Evolutionary conservation across 2,113 vertebrate species (phyloP).

Genomic region (Thunnus thynnus): DNA sequence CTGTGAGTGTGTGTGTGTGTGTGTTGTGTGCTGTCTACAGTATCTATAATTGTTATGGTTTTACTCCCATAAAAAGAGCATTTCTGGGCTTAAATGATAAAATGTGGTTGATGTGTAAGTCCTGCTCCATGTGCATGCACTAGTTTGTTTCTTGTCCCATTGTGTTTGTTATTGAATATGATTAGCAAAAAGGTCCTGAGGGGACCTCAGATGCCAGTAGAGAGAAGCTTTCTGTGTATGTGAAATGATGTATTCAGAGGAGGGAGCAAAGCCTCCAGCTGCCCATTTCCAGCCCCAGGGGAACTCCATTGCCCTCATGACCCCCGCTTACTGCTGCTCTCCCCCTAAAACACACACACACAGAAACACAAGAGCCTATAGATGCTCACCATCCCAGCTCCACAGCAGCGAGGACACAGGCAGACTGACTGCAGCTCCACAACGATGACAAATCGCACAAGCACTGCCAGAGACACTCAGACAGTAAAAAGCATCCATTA

Average conservation of each 20-base stretch:
- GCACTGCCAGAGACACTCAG: slow-evolving; percentile 79
- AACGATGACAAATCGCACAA: slow-evolving; percentile 83
- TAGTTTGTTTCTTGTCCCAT: slow-evolving; percentile 26
- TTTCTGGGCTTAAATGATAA: neutral
- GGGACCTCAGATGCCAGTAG: slow-evolving; percentile 42
- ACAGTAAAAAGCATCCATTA: slow-evolving; percentile 86
- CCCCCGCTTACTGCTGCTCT: slow-evolving; percentile 35
- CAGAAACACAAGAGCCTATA: slow-evolving; percentile 51
- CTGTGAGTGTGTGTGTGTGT: neutral
- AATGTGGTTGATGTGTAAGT: slow-evolving; percentile 16
- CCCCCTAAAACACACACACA: neutral
- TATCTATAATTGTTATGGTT: slow-evolving; percentile 26
- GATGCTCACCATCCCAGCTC: slow-evolving; percentile 51
- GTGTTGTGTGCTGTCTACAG: neutral
- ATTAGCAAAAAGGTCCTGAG: slow-evolving; percentile 51
- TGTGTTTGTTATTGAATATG: slow-evolving; percentile 34
- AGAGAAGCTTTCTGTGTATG: slow-evolving; percentile 63
- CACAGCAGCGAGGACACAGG: slow-evolving; percentile 31
- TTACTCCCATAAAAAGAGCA: neutral
- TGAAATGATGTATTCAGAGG: slow-evolving; percentile 65
- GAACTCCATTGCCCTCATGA: slow-evolving; percentile 44
- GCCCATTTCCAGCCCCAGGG: slow-evolving; percentile 57
- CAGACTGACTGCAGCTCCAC: slow-evolving; percentile 63
- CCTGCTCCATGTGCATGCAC: neutral
- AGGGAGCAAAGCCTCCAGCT: slow-evolving; percentile 67